phyloP scores from a whole-genome alignment of 1,140 invertebrate species.

The Idris sp. region DNA sequence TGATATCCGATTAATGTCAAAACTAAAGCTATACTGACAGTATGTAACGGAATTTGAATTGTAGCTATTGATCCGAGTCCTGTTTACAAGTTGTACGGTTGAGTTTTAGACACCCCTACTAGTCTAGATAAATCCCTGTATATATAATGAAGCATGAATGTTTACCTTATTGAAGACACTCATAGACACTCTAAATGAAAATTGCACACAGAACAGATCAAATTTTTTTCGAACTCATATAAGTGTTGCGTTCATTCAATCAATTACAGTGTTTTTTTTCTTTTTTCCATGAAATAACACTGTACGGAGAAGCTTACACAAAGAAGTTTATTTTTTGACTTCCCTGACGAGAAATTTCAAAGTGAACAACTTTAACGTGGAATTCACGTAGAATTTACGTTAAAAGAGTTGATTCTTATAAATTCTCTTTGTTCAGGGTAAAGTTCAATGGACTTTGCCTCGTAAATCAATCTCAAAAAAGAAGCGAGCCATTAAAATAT shows the following conservation, averaged over 20 bases:
- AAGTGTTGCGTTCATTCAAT: constrained; percentile 33
- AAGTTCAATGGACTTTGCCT: no score
- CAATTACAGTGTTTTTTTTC: no score
- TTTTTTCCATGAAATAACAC: no score
- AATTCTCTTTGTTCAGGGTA: no score
- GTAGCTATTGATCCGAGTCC: constrained; percentile 55
- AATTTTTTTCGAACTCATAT: constrained; percentile 41
- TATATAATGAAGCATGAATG: constrained; percentile 63
- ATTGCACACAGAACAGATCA: constrained; percentile 51
- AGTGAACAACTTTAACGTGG: no score
- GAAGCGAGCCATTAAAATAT: no score
- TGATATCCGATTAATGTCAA: constrained; percentile 32
- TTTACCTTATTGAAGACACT: constrained; percentile 58
- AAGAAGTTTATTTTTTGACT: no score
- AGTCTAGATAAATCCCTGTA: constrained; percentile 63
- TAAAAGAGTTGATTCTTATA: no score
- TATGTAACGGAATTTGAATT: constrained; percentile 42
- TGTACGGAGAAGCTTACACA: no score
- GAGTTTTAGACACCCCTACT: constrained; percentile 53
- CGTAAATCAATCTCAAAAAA: no score
- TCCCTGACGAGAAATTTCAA: no score
- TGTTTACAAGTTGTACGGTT: constrained; percentile 53
- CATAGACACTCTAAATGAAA: constrained; percentile 53
- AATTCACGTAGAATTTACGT: no score
- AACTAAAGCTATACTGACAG: constrained; percentile 29